Conservation (phyloP, 1,140 invertebrate genomes). For the Aphelinus certus region DNA sequence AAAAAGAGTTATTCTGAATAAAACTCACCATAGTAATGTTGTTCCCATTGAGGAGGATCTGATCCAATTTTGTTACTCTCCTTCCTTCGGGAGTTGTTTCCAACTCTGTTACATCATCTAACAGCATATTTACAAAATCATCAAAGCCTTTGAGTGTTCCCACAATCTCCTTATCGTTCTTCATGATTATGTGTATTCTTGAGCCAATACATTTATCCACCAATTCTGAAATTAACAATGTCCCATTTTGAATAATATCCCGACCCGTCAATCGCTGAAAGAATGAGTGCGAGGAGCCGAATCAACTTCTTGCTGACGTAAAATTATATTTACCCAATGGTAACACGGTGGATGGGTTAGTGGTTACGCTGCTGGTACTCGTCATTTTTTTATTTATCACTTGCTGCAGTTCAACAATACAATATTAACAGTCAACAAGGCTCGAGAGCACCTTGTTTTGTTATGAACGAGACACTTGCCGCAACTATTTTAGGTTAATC, state of each 20-base stretch:
- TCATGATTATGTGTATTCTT: constrained; percentile 99
- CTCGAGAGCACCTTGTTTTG: too few species aligned
- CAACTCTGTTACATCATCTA: constrained; percentile 93
- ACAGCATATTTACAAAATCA: constrained; percentile 98
- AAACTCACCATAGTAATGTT: constrained; percentile 95
- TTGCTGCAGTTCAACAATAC: too few species aligned
- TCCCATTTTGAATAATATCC: constrained; percentile 6
- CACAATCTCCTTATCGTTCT: constrained; percentile 99
- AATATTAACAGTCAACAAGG: too few species aligned
- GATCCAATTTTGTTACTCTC: constrained; percentile 95
- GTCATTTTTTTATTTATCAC: constrained; percentile 20
- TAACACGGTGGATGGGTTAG: constrained; percentile 78
- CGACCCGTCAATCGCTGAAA: too few species aligned
- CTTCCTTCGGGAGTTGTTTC: constrained; percentile 97
- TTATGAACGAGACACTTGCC: too few species aligned
- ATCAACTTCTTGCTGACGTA: too few species aligned
- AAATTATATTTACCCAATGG: constrained; percentile 68
- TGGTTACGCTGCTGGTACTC: constrained; percentile 58
- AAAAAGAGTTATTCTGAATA: constrained; percentile 27
- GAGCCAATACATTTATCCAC: constrained; percentile 99
- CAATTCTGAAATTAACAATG: constrained; percentile 75
- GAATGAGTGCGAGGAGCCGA: too few species aligned
- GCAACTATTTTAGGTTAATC: too few species aligned
- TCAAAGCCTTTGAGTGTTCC: constrained; percentile 98
- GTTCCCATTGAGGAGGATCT: constrained; percentile 98